phyloP scores from a whole-genome alignment of 1,140 invertebrate genomes.

The Andrena cerasifolii region DNA sequence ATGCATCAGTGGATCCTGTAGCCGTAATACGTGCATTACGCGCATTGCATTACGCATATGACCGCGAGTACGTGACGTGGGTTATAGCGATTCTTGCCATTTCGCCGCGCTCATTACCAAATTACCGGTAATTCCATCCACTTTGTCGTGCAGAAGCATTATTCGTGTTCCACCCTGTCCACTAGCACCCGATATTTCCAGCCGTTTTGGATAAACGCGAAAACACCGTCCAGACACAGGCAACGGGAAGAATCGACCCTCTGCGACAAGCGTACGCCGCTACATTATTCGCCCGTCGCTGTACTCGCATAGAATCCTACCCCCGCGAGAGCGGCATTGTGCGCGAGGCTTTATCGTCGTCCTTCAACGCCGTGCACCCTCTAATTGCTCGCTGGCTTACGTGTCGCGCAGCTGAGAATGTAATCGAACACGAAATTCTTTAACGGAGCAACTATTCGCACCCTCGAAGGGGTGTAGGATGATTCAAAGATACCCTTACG shows the following conservation, averaged over 20 bases:
- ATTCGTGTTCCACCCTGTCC: not conserved
- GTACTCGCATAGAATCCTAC: no score
- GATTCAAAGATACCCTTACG: no score
- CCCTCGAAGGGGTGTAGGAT: no score
- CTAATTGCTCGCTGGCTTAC: no score
- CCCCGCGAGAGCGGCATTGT: no score
- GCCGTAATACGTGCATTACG: constrained; percentile 20
- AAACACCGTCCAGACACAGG: no score
- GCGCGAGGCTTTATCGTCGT: no score
- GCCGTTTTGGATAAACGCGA: constrained; percentile 2
- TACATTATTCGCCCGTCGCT: not conserved
- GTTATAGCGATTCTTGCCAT: constrained; percentile 39
- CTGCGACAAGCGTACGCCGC: no score
- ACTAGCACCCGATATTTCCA: not conserved
- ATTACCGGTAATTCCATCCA: constrained; percentile 50
- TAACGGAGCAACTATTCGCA: no score
- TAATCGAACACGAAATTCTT: not conserved
- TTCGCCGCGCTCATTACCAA: constrained; percentile 40
- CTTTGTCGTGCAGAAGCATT: constrained; percentile 36
- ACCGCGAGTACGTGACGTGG: constrained; percentile 34
- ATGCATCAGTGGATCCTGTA: constrained; percentile 14
- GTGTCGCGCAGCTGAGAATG: no score
- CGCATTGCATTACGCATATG: constrained; percentile 39
- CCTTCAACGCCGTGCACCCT: no score
- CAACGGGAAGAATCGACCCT: no score